Evolutionary conservation across 2,797 vertebrate species (phyloP), one percentile per base, ranked within the genome.

Genomic region (Streptopelia turtur): DNA sequence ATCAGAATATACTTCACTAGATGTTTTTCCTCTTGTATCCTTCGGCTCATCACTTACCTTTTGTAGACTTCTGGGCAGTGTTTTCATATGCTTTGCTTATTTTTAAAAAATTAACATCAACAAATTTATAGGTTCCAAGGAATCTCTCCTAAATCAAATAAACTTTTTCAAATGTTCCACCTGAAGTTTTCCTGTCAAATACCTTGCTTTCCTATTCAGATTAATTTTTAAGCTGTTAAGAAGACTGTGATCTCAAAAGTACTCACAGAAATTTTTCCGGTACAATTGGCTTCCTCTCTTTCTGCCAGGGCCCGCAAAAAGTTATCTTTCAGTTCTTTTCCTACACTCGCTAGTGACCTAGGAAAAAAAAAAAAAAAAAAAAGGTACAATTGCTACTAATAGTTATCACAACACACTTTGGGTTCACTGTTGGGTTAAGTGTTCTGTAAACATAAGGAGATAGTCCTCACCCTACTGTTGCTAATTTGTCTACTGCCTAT

Each of bases 181-280:
- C 11, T 12, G 7, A 72, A 13, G 5, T 50, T 30, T 39, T 85
- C 50, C 35, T 27, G 63, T 13, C 30, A 76, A 79, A 53, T 6
- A 39, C 2, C 0, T 2, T 1, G 0, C 24, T 37, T 65, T 63
- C 24, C 30, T 35, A 2, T 5, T 49, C 33, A 41, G n/a, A 43
- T 21, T 35, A 0, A 20, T 24, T 83, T 57, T 56, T 16, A 37
- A 80, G 5, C 35, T 77, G 35, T 13, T 13, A 45, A 68, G 6
- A 47, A 17, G 7, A 53, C 1, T 8, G 35, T 11, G 2, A 20
- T 31, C 11, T 77, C 23, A 39, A 95, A 97, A 96, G 97, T 98
- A 99, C 99, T 99, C 97, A 99, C 98, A 66, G 97, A 98, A 96
- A 98, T 97, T 98, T 98, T 98, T 96, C 98, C 98, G 85, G 49